Evolutionary conservation across 2,113 vertebrate species (phyloP), one percentile per base, ranked within the genome.

Genomic region (Raja brachyura): DNA sequence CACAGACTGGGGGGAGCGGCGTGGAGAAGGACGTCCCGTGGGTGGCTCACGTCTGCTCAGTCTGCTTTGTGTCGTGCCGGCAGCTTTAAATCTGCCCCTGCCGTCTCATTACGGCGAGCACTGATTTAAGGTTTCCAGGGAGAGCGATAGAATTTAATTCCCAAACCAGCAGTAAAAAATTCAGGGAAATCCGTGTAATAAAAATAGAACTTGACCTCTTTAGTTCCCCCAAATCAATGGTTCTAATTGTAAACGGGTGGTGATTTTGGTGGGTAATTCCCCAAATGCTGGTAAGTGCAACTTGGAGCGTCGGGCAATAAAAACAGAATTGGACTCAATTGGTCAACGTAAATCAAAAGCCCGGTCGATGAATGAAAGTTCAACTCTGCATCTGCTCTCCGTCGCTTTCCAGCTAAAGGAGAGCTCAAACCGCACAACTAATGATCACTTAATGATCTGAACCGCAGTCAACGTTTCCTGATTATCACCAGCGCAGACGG

Each of bases 161-260:
- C 83, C 83, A 63, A 63, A 61, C 4, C 83, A 63, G 25, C 56
- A 61, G 59, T 86, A 61, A 86, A 86, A 48, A 86, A 86, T 61
- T 61, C 56, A 86, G 56, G 28, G 83, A 59, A 73, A n/a, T n/a
- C 83, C 56, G 31, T 59, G 13, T 86, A 61, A 63, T 86, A 86
- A 86, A 86, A 86, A n/a, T 86, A 31, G 56, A 31, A 61, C n/a
- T 86, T 88, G 13, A 88, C 56, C 61, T 11, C 59, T 66, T 88
- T 31, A 66, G 83, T 63, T n/a, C n/a, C 28, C 63, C 5, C 16
- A 63, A 88, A 61, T 88, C 5, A 33, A 66, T 88, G 83, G 25
- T 16, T n/a, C 59, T 88, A 88, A 88, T 88, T 88, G 83, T 88
- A 88, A 88, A 66, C 28, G 83, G 83, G 31, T 66, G 83, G 83